Evolutionary conservation across 2,888 invertebrate genomes (phyloP), one percentile per base, ranked within the genome.

Genomic region (Dryobotodes eremita): DNA sequence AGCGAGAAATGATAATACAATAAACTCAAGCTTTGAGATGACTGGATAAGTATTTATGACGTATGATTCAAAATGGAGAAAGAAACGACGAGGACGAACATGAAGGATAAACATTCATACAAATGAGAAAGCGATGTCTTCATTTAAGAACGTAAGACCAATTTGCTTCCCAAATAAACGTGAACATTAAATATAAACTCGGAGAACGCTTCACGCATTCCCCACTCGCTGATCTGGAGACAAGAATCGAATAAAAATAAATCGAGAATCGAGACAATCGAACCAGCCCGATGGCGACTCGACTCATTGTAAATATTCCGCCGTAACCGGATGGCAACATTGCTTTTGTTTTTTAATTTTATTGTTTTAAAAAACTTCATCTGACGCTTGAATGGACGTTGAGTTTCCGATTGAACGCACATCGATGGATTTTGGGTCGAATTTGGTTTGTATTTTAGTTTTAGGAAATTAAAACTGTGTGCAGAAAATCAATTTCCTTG

Each of bases 181-280:
- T 83, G 78, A 76, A 79, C 86, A 88, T 86, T 89, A 89, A 89
- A 90, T 86, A 87, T 88, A 85, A 89, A 89, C 88, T 85, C 78
- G 78, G 86, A 87, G 86, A 89, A 90, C 92, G 90, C 87, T 91
- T 91, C 91, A 91, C 89, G 91, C 91, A 91, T 89, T 89, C 89
- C 31, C 83, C 87, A 71, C 72, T 88, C 87, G 87, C 85, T 89
- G 89, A 89, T 91, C 90, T 84, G 86, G 89, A 90, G 90, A 91
- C 90, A 91, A 89, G 91, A 90, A 94, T 94, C 94, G 92, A 93
- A 92, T 93, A 88, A 91, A 90, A 90, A 90, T 91, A 92, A 93
- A 94, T 93, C 92, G 92, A 93, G 93, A 93, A 93, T 93, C 92
- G 91, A 92, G 93, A 94, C 94, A 93, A 92, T 93, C 93, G 94